These are phyloP conservation scores for Vidua macroura DNA, from an alignment of 2,113 vertebrate species.

Conservation along the genomic window DNA sequence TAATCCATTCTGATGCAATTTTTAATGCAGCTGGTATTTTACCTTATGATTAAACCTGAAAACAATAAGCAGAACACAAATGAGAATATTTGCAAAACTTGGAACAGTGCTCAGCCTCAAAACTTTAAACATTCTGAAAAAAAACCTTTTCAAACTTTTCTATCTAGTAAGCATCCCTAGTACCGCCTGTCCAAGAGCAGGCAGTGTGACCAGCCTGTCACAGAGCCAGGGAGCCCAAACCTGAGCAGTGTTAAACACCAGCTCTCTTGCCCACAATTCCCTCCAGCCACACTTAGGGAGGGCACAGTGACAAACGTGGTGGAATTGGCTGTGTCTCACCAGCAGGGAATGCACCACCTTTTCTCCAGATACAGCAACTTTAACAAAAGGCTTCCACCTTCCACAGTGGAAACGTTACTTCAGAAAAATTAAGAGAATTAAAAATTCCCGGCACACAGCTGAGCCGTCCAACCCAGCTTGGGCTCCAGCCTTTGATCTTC, in stretches of 20 bases:
- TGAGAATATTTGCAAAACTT: background rate
- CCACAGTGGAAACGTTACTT: background rate
- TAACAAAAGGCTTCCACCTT: background rate
- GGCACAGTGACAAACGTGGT: fast-evolving
- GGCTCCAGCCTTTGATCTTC: background rate
- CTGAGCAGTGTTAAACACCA: background rate
- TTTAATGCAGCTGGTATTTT: background rate
- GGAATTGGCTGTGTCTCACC: background rate
- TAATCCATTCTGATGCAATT: background rate
- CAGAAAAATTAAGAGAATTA: background rate
- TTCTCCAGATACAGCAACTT: background rate
- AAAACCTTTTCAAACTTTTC: background rate
- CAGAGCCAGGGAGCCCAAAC: background rate
- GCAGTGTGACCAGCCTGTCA: background rate
- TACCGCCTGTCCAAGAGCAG: background rate
- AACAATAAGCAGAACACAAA: background rate
- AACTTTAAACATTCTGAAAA: background rate
- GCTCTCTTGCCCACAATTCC: fast-evolving
- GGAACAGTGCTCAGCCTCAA: background rate
- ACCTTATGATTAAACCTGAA: background rate
- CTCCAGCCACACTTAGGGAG: background rate
- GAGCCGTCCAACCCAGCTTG: fast-evolving
- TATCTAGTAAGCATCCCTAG: background rate
- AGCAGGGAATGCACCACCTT: background rate
- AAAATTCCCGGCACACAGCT: background rate